phyloP scores from a whole-genome alignment of 2,113 vertebrate genomes.

The Chascanopsetta lugubris region DNA sequence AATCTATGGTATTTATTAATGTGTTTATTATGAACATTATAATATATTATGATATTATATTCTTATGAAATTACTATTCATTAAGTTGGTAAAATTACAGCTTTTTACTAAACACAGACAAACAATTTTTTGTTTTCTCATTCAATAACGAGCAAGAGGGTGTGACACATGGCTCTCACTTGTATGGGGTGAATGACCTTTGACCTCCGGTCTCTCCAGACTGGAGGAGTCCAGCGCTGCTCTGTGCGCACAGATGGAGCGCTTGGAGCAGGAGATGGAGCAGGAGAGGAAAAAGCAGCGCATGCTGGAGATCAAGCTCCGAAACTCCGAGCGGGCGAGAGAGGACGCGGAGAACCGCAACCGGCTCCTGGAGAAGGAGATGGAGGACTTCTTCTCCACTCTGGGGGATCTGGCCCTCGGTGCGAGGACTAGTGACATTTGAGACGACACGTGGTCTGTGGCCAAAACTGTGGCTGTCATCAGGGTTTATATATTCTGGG shows the following conservation, averaged over 20 bases:
- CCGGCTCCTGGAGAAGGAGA: constrained; percentile 91
- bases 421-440: constrained; percentile 75
- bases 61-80: too few relatives aligned
- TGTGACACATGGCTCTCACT: too few relatives aligned
- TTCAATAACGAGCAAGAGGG: too few relatives aligned
- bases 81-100: too few relatives aligned
- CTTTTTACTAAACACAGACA: too few relatives aligned
- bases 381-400: constrained; percentile 95
- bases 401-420: constrained; percentile 87
- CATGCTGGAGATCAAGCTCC: constrained; percentile 92
- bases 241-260: constrained; percentile 83
- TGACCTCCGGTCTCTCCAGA: constrained; percentile 69
- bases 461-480: constrained; percentile 2
- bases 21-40: too few relatives aligned
- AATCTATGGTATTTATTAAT: too few relatives aligned
- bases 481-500: constrained; percentile 26
- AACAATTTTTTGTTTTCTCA: too few relatives aligned
- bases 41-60: too few relatives aligned
- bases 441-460: neutral
- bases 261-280: constrained; percentile 90
- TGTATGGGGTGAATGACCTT: neutral
- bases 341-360: constrained; percentile 93
- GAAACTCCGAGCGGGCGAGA: constrained; percentile 91
- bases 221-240: constrained; percentile 87
- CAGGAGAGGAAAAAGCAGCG: constrained; percentile 88